Percentiles rank a stretch among this genome's conserved stretches.
Evolutionary conservation across 2,797 vertebrate species (phyloP).

Genomic region (Centroberyx gerrardi): DNA sequence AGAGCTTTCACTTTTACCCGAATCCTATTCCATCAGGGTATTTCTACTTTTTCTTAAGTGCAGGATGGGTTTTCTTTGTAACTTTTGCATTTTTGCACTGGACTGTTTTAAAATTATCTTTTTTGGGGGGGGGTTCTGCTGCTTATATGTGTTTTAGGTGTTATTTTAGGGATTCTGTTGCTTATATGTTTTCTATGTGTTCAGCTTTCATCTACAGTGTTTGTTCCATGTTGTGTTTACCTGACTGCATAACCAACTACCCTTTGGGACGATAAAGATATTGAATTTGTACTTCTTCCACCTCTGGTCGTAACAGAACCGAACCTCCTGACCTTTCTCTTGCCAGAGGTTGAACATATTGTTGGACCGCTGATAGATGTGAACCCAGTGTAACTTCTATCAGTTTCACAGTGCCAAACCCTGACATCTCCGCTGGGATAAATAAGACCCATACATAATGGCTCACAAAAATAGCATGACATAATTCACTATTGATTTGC

Average conservation of each 20-base stretch:
- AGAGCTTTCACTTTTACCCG: no score
- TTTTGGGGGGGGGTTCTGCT: no score
- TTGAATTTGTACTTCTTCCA: not conserved
- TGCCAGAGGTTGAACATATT: slow-evolving; percentile 11
- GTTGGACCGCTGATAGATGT: slow-evolving; percentile 26
- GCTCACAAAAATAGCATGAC: slow-evolving; percentile 80
- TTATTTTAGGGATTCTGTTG: no score
- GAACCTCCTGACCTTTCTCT: not conserved
- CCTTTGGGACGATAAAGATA: no score
- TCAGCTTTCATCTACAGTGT: no score
- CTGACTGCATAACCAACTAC: no score
- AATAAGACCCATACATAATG: slow-evolving; percentile 76
- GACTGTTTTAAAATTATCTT: no score
- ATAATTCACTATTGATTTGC: slow-evolving; percentile 86
- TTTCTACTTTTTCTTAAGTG: not conserved
- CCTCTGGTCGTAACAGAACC: slow-evolving; percentile 6
- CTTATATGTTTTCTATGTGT: no score
- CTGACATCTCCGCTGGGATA: slow-evolving; percentile 59
- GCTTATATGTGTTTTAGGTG: no score
- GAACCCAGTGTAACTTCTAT: slow-evolving; percentile 6
- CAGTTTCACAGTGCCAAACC: slow-evolving; percentile 7
- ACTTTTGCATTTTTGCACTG: no score
- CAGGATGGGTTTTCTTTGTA: not conserved
- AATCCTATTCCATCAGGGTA: not conserved
- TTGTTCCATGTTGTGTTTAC: no score